These are phyloP conservation scores for Falco biarmicus DNA, from an alignment of 2,797 vertebrate species.

Conservation along the genomic window DNA sequence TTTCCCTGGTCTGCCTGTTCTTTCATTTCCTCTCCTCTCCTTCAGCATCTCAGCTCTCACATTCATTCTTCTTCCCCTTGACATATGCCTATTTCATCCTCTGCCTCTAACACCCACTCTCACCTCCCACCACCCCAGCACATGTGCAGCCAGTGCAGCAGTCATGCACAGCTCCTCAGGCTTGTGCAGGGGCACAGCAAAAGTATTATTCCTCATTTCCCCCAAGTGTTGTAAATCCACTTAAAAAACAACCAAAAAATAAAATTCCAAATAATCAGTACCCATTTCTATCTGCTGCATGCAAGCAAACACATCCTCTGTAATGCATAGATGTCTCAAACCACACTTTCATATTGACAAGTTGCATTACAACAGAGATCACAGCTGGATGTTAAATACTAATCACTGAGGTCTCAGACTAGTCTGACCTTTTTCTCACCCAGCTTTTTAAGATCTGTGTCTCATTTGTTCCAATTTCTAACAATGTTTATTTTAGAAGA, in stretches of 20 bases:
- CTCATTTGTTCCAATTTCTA: not conserved
- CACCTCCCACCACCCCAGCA: accelerated
- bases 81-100: accelerated
- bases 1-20: not conserved
- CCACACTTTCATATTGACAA: not conserved
- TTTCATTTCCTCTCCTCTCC: not conserved
- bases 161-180: not conserved
- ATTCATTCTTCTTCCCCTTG: not conserved
- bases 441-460: not conserved
- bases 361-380: not conserved
- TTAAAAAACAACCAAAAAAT: not conserved
- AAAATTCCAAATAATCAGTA: not conserved
- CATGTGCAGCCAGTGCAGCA: not conserved
- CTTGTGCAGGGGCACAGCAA: not conserved
- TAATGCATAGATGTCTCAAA: not conserved
- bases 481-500: not conserved
- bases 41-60: not conserved
- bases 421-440: not conserved
- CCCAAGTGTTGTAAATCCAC: not conserved
- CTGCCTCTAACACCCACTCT: not conserved
- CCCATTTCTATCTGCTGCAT: not conserved
- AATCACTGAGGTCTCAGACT: not conserved
- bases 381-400: not conserved
- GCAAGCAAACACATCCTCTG: not conserved
- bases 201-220: not conserved